A percentile compares a stretch with the other conserved stretches of the same genome.
These are phyloP conservation scores for Tetranychus cinnabarinus DNA, from an alignment of 1,140 invertebrate genomes.

Conservation along the genomic window DNA sequence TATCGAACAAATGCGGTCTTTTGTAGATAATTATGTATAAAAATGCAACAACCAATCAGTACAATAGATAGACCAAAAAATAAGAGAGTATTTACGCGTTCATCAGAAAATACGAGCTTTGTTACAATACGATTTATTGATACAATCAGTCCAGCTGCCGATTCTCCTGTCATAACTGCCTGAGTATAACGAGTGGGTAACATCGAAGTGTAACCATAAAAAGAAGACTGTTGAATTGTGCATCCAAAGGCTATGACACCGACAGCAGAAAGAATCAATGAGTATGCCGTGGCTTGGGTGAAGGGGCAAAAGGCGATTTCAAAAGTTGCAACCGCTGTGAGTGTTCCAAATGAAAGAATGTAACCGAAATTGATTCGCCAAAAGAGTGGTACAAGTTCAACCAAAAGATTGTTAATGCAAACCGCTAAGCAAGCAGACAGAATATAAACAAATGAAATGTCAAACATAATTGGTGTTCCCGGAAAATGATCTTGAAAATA, in stretches of 20 bases:
- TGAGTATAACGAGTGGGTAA: constrained; percentile 65
- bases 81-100: constrained; percentile 50
- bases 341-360: constrained; percentile 46
- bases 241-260: constrained; percentile 63
- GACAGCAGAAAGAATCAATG: constrained; percentile 54
- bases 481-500: constrained; percentile 44
- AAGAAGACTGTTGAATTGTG: constrained; percentile 76
- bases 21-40: constrained; percentile 42
- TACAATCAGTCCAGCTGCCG: constrained; percentile 59
- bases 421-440: constrained; percentile 61
- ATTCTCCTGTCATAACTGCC: constrained; percentile 80
- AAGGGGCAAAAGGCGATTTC: constrained; percentile 64
- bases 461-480: constrained; percentile 57
- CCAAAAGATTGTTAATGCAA: constrained; percentile 53
- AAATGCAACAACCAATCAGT: constrained; percentile 43
- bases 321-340: constrained; percentile 54
- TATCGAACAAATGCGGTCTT: constrained; percentile 56
- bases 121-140: constrained; percentile 58
- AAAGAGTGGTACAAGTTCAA: constrained; percentile 54
- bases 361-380: constrained; percentile 68
- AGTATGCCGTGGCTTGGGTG: constrained; percentile 39
- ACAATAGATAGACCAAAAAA: constrained; percentile 55
- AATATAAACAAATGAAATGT: constrained; percentile 74
- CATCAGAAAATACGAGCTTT: constrained; percentile 40
- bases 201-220: constrained; percentile 80